Base-by-base conservation (phyloP, 1,140 invertebrate species). In the Ceratina calcarata region DNA sequence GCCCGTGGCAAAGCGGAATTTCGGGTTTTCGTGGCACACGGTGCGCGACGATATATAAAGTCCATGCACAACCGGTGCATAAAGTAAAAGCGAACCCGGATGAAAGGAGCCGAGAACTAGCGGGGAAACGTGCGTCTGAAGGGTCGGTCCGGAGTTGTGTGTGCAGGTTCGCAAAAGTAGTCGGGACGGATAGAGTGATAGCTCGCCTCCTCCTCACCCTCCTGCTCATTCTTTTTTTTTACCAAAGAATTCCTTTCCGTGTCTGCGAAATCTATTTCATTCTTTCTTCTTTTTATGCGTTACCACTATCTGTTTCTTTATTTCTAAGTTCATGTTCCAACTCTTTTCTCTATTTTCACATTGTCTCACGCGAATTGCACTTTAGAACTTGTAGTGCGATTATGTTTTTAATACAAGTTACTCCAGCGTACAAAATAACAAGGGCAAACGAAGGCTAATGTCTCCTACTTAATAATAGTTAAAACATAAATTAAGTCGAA, bases 51-150 rank as follows among this genome's bases (percentile, higher is more conserved):
- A 65, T 62, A 65, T 67, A 71, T 62, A 72, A 72, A 85, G 71
- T 84, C 72, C 72, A 27, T 55, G 71, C 68, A 76, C 67, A 83
- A 76, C 77, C 62, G 70, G 62, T 55, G 83, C 82, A 80, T 84
- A 85, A 84, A 80, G 82, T 84, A 85, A 85, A 84, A 85, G 83
- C 82, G 27, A 32, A 32, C 27, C 27, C 27, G 58, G 82, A 80
- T 85, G 71, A 85, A 84, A 85, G 72, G 82, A 84, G 71, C 71
- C 49, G 77, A 62, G 83, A 84, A 80, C 67, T 27, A 80, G 62
- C 66, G 78, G 67, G 81, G 27, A 76, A 80, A 80, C 83, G 82
- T 76, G 83, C 68, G 68, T 80, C 82, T 84, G 83, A 85, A 85
- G 82, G 83, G 83, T 75, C 75, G 83, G 77, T 22, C 32, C 27